phyloP scores from a whole-genome alignment of 2,797 vertebrate species.

The Lagodon rhomboides region DNA sequence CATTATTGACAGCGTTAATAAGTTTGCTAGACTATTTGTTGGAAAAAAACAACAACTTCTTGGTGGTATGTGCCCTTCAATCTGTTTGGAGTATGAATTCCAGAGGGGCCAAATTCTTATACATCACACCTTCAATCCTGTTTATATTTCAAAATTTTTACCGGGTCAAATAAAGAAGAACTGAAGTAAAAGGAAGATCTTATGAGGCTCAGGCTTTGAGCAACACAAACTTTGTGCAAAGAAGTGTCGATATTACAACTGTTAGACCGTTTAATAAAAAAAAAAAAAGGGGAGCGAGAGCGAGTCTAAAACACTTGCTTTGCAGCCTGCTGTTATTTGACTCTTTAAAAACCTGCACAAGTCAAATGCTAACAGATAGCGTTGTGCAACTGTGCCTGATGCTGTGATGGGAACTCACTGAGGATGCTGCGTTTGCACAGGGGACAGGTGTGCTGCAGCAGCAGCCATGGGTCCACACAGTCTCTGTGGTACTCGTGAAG shows the following conservation, averaged over 20 bases:
- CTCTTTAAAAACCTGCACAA: background rate
- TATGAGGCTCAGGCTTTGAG: too few relatives aligned
- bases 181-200: background rate
- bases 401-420: constrained; percentile 79
- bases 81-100: too few relatives aligned
- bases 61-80: too few relatives aligned
- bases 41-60: too few relatives aligned
- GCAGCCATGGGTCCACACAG: constrained; percentile 95
- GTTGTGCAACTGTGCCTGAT: background rate
- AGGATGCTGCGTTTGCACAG: constrained; percentile 95
- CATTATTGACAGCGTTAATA: too few relatives aligned
- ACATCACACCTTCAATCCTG: too few relatives aligned
- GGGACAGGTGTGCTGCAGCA: constrained; percentile 95
- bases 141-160: background rate
- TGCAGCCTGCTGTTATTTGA: background rate
- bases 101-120: too few relatives aligned
- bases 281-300: too few relatives aligned
- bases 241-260: background rate
- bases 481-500: constrained; percentile 95
- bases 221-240: background rate
- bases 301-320: background rate
- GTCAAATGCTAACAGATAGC: background rate
- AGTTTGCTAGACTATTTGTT: too few relatives aligned
- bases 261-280: background rate
- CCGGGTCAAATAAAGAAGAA: too few relatives aligned